These are phyloP conservation scores for Tineola bisselliella DNA, from an alignment of 2,888 invertebrate genomes.

Conservation along the genomic window DNA sequence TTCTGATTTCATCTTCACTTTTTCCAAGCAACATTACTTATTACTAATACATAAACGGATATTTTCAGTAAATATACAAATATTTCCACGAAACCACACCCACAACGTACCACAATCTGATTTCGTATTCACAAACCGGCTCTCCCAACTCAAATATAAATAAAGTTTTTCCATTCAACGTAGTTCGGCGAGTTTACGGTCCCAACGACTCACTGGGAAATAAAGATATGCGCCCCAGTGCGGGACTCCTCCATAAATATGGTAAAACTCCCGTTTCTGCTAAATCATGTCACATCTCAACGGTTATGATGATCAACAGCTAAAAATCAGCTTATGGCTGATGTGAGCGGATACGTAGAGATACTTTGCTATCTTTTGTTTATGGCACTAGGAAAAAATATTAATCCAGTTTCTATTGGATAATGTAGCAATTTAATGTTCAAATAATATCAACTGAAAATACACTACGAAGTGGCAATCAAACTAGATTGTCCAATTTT, in stretches of 20 bases:
- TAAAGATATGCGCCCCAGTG: slow-evolving; percentile 41
- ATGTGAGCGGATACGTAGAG: too few relatives aligned
- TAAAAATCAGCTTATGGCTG: not conserved
- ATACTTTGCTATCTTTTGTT: too few relatives aligned
- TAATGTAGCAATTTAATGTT: too few relatives aligned
- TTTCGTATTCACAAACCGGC: slow-evolving; percentile 54
- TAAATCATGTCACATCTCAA: not conserved
- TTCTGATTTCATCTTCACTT: too few relatives aligned
- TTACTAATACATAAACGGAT: not conserved
- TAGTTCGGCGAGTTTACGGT: slow-evolving; percentile 49
- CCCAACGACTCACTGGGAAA: slow-evolving; percentile 39
- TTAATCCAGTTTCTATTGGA: too few relatives aligned
- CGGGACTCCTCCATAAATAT: slow-evolving; percentile 33
- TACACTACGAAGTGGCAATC: too few relatives aligned
- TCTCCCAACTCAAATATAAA: slow-evolving; percentile 55
- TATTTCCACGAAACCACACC: slow-evolving; percentile 15
- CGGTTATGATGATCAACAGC: not conserved
- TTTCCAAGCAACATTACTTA: too few relatives aligned
- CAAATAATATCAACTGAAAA: too few relatives aligned
- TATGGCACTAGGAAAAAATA: too few relatives aligned
- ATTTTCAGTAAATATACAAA: slow-evolving; percentile 9
- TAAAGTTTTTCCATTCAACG: slow-evolving; percentile 58
- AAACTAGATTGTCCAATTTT: too few relatives aligned
- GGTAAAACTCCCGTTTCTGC: slow-evolving; percentile 19
- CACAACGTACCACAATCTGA: slow-evolving; percentile 30